Evolutionary conservation across 2,888 invertebrate species (phyloP).

Genomic region (Chrysolina oricalcia): DNA sequence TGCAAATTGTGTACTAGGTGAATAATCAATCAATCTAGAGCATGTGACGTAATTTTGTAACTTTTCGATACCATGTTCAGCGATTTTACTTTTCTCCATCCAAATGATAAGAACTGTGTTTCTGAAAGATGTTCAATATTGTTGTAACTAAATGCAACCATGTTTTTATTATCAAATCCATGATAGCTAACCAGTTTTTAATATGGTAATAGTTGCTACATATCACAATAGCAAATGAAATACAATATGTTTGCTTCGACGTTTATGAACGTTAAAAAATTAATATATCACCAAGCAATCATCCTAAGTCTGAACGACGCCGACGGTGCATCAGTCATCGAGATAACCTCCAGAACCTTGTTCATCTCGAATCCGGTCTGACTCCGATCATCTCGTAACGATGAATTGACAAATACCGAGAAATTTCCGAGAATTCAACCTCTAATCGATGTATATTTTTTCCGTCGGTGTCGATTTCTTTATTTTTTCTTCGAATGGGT

Average conservation of each 20-base stretch:
- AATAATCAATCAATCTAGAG: no score
- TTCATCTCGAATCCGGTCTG: slow-evolving; percentile 12
- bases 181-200: no score
- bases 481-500: slow-evolving; percentile 11
- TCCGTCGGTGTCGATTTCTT: slow-evolving; percentile 26
- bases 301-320: slow-evolving; percentile 34
- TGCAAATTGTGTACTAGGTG: no score
- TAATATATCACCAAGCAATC: slow-evolving; percentile 41
- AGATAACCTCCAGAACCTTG: slow-evolving; percentile 13
- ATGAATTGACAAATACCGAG: slow-evolving; percentile 47
- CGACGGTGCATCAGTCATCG: slow-evolving; percentile 20
- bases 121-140: no score
- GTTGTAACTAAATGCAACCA: no score
- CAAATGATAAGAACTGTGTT: no score
- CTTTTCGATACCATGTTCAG: no score
- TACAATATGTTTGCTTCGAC: slow-evolving; percentile 7
- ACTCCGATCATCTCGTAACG: slow-evolving; percentile 24
- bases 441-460: slow-evolving; percentile 41
- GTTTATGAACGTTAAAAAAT: slow-evolving; percentile 42
- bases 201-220: no score
- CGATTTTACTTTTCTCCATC: no score
- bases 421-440: slow-evolving; percentile 45
- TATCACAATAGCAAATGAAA: neutral
- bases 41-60: no score
- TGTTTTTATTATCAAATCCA: no score